Evolutionary conservation across 2,888 invertebrate species (phyloP), one percentile per base, ranked within the genome.

Genomic region (Limnephilus auricula): DNA sequence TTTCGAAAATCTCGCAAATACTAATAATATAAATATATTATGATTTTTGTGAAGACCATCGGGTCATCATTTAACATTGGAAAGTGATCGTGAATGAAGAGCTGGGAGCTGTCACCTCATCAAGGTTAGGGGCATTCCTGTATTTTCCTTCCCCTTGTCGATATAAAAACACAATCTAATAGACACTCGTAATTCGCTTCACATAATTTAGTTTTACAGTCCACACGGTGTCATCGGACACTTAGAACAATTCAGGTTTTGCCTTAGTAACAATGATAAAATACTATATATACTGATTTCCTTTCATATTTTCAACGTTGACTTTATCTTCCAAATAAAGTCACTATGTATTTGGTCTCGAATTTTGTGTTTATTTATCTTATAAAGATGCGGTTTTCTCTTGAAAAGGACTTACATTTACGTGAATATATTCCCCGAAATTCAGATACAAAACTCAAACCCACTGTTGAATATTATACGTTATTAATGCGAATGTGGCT

Each of bases 401-500:
- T 65, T 25, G 65, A 65, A 65, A 65, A 65, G 6, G 25, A 65
- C 65, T 25, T 65, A 65, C 25, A 80, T 80, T 80, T 31, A 31
- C 31, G 80, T 80, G 80, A 32, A 32, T 32, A 80, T 31, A 80
- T 80, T 80, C 32, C 18, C 15, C 30, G 32, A 31, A 80, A 80
- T 32, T 32, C 15, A 15, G 15, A 32, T 32, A 31, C 30, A 80
- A 80, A 32, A 31, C 13, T 80, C 80, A 32, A 80, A 80, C 80
- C 32, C 32, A 32, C 80, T 80, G 32, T 4, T 65, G 32, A 18
- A 80, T 80, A 80, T 31, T 80, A 80, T 32, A 32, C 32, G 4
- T 32, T 80, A 32, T n/a, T 30, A 80, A 80, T 32, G 32, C 31
- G 80, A 80, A 32, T 79, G 85, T 90, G 40, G 31, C 86, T 90